Evolutionary conservation across 2,888 invertebrate species (phyloP).

Genomic region (Lottia gigantea): DNA sequence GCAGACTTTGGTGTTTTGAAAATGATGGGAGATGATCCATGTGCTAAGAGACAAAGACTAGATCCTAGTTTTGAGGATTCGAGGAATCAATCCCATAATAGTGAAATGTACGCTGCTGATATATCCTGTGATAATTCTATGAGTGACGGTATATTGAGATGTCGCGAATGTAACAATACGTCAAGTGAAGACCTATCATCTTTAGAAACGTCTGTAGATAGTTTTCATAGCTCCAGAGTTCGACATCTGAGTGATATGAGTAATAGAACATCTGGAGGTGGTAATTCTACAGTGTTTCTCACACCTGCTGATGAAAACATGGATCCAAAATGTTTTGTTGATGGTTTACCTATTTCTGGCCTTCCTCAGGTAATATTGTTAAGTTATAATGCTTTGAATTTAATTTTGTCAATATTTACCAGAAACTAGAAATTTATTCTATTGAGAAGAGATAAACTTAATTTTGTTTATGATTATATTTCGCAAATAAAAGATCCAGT

Average conservation of each 20-base stretch:
- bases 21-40: background rate
- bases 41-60: background rate
- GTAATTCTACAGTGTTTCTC: conserved; percentile 26
- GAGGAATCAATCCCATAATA: background rate
- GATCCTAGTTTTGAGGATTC: background rate
- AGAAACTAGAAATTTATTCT: no score
- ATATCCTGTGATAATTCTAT: background rate
- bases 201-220: background rate
- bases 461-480: no score
- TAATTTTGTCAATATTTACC: no score
- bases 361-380: conserved; percentile 41
- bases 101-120: conserved; percentile 6
- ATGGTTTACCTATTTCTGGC: conserved; percentile 33
- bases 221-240: background rate
- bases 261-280: conserved; percentile 23
- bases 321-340: conserved; percentile 28
- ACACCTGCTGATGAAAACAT: background rate
- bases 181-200: conserved; percentile 13
- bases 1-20: conserved; percentile 22
- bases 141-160: background rate
- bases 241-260: conserved; percentile 20
- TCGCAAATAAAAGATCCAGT: no score
- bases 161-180: conserved; percentile 13
- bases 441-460: no score
- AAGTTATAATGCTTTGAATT: no score